phyloP scores from a whole-genome alignment of 53 echinoderm and acorn worm genomes.

The Crossaster papposus region DNA sequence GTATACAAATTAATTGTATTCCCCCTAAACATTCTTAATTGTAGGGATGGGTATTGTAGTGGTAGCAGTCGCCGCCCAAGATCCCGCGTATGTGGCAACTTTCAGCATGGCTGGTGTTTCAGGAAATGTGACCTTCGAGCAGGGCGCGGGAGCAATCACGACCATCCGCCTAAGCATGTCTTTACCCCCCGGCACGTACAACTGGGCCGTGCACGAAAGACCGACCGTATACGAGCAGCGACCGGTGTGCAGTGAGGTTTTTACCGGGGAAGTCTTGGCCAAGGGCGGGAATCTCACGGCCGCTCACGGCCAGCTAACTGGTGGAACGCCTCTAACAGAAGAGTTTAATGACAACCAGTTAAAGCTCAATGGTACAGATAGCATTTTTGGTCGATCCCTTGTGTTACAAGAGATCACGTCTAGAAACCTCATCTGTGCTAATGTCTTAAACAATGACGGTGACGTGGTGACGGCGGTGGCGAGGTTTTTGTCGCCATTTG shows the following conservation, averaged over 20 bases:
- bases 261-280: conserved; percentile 61
- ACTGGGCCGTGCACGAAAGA: conserved; percentile 70
- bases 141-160: background rate
- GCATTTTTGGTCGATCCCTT: conserved; percentile 75
- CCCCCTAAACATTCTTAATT: too few species aligned
- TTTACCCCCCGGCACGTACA: conserved; percentile 57
- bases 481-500: conserved; percentile 77
- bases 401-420: conserved; percentile 52
- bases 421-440: conserved; percentile 65
- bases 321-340: background rate
- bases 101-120: conserved; percentile 51
- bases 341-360: conserved; percentile 41
- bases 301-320: conserved; percentile 59
- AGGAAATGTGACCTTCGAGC: conserved; percentile 30
- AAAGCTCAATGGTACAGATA: conserved; percentile 51
- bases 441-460: conserved; percentile 63
- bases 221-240: conserved; percentile 86
- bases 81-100: conserved; percentile 42
- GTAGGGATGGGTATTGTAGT: conserved; percentile 15
- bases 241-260: conserved; percentile 59
- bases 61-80: conserved; percentile 24
- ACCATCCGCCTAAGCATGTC: conserved; percentile 4
- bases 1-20: too few species aligned
- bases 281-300: conserved; percentile 33
- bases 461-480: conserved; percentile 85